phyloP scores from a whole-genome alignment of 2,888 invertebrate genomes.

The Ochropacha duplaris region DNA sequence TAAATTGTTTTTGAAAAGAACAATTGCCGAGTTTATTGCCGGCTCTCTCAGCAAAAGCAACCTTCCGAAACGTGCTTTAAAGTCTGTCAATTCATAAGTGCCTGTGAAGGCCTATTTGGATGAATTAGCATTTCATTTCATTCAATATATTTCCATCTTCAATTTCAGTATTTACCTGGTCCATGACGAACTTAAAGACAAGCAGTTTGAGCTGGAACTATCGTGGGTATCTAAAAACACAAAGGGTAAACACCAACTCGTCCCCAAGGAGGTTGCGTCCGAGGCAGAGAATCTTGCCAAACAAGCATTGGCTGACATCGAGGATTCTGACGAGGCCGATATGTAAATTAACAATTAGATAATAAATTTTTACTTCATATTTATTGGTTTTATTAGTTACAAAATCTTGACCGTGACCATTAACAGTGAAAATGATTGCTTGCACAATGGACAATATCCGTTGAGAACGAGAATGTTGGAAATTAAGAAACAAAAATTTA shows the following conservation, averaged over 20 bases:
- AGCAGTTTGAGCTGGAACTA: constrained; percentile 96
- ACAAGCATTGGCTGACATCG: constrained; percentile 92
- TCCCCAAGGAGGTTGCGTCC: constrained; percentile 88
- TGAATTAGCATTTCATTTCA: too few relatives aligned
- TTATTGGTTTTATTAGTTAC: constrained; percentile 2
- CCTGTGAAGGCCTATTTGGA: too few relatives aligned
- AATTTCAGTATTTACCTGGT: constrained; percentile 90
- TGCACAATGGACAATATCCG: too few relatives aligned
- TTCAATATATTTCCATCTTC: neutral
- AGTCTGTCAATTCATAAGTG: too few relatives aligned
- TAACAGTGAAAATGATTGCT: neutral
- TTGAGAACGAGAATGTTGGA: too few relatives aligned
- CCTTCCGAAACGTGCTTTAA: too few relatives aligned
- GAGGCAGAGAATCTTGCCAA: constrained; percentile 96
- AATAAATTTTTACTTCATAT: constrained; percentile 62
- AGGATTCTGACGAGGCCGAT: constrained; percentile 91
- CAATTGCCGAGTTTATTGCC: too few relatives aligned
- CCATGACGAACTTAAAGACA: constrained; percentile 97
- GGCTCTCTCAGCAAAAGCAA: too few relatives aligned
- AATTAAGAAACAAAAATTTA: too few relatives aligned
- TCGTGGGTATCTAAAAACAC: constrained; percentile 95
- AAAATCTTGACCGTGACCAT: neutral
- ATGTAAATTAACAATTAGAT: constrained; percentile 79
- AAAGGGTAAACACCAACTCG: constrained; percentile 90
- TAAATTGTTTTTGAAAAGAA: too few relatives aligned